Evolutionary conservation across 2,113 vertebrate genomes (phyloP).

Genomic region (Heterocephalus glaber): DNA sequence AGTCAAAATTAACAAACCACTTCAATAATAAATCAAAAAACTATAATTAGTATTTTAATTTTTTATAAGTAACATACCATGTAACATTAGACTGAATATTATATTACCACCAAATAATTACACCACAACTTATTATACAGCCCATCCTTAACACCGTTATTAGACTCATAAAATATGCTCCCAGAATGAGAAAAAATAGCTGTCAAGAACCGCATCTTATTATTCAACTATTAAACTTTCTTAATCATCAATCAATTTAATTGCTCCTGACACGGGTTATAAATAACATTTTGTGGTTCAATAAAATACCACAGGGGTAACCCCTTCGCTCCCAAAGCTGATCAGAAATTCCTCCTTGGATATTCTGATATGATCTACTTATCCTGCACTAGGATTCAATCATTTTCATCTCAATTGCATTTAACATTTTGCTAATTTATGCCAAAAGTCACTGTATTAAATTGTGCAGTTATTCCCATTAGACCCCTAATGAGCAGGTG

Average conservation of each 20-base stretch:
- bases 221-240: conserved; percentile 82
- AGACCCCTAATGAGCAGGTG: background rate
- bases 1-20: conserved; percentile 72
- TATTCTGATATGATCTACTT: too few relatives aligned
- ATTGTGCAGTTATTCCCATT: background rate
- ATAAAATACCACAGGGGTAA: conserved; percentile 52
- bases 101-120: conserved; percentile 64
- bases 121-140: conserved; percentile 58
- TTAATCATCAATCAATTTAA: conserved; percentile 81
- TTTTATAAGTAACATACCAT: conserved; percentile 68
- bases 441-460: background rate
- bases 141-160: conserved; percentile 67
- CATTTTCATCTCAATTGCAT: background rate
- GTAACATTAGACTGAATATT: conserved; percentile 30
- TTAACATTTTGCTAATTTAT: background rate
- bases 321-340: conserved; percentile 51
- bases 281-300: conserved; percentile 77
- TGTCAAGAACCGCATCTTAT: conserved; percentile 79
- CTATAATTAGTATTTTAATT: conserved; percentile 72
- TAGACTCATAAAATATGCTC: conserved; percentile 78
- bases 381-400: background rate
- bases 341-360: background rate
- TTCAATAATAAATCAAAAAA: conserved; percentile 70
- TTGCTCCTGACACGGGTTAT: conserved; percentile 76
- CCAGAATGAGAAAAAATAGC: conserved; percentile 73